These are phyloP conservation scores for Orthosia cruda DNA, from an alignment of 2,888 invertebrate species.

Conservation along the genomic window DNA sequence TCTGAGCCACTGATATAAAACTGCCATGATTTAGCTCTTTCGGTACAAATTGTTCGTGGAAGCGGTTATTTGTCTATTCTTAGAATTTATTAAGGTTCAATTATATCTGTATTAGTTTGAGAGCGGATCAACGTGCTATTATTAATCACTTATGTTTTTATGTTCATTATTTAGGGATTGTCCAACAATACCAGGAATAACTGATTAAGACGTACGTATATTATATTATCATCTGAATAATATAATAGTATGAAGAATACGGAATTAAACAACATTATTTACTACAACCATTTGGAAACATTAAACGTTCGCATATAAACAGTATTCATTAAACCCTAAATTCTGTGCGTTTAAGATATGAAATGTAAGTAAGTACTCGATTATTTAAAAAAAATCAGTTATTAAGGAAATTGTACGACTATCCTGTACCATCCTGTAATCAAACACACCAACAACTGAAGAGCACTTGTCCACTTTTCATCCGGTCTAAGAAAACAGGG, in stretches of 20 bases:
- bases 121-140: background rate
- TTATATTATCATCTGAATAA: too few species aligned
- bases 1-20: slow-evolving; percentile 16
- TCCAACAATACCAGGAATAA: background rate
- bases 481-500: background rate
- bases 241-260: too few species aligned
- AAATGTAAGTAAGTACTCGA: slow-evolving; percentile 9
- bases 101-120: slow-evolving; percentile 16
- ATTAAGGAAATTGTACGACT: background rate
- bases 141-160: slow-evolving; percentile 10
- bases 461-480: background rate
- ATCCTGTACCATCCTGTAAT: background rate
- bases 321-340: slow-evolving; percentile 54
- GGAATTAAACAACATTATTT: slow-evolving; percentile 34
- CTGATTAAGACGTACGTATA: too few species aligned
- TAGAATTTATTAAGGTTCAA: slow-evolving; percentile 25
- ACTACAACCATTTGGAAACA: slow-evolving; percentile 56
- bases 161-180: slow-evolving; percentile 7
- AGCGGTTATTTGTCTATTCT: slow-evolving; percentile 1
- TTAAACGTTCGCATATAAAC: slow-evolving; percentile 60
- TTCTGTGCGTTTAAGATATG: slow-evolving; percentile 59
- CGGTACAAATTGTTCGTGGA: slow-evolving; percentile 27
- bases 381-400: slow-evolving; percentile 30
- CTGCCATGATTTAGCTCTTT: slow-evolving; percentile 8
- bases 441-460: background rate